Conservation (phyloP, 2,797 vertebrate species). For the Bovichtus variegatus region DNA sequence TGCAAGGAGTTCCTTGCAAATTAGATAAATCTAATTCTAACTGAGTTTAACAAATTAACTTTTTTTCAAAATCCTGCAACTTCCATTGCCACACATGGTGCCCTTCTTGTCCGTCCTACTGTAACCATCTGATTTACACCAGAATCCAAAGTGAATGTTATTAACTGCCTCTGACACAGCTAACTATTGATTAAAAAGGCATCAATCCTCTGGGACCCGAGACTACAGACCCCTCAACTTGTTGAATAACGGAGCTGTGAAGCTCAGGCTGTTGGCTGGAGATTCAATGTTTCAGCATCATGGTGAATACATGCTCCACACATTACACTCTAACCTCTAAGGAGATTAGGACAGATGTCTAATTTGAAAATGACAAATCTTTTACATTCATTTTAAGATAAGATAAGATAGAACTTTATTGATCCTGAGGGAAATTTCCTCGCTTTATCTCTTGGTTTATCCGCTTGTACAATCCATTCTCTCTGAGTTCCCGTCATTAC, state of each 20-base stretch:
- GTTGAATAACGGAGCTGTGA: background rate
- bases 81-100: background rate
- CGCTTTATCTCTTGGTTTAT: background rate
- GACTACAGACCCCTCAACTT: background rate
- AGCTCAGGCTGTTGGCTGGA: background rate
- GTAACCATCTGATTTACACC: conserved; percentile 7
- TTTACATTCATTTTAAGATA: conserved; percentile 3
- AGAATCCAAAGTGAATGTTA: background rate
- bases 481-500: background rate
- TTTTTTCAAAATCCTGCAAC: conserved; percentile 2
- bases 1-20: background rate
- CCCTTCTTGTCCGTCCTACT: background rate
- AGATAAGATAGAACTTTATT: too few species aligned
- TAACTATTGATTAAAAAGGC: background rate
- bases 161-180: background rate
- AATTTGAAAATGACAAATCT: background rate
- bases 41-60: background rate
- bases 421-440: too few species aligned
- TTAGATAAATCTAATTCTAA: background rate
- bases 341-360: background rate
- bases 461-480: background rate
- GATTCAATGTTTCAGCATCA: conserved; percentile 1
- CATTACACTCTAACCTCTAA: background rate
- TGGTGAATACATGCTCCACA: background rate
- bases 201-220: background rate